Percentiles rank a stretch among this genome's conserved stretches.
These are phyloP conservation scores for Agriopis aurantiaria DNA, from an alignment of 2,888 invertebrate genomes.

Conservation along the genomic window DNA sequence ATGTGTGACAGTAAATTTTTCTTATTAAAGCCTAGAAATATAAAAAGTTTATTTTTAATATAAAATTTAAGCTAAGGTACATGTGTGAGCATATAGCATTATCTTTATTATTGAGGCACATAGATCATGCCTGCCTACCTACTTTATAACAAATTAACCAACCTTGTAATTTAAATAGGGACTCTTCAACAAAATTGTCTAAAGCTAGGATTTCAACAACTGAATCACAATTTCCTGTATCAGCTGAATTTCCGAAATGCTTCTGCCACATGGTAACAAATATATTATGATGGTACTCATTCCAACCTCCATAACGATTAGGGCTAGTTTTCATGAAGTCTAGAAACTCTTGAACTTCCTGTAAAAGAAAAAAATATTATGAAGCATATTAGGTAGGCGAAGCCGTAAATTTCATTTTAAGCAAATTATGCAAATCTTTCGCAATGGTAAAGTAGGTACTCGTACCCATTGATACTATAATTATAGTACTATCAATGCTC, in stretches of 20 bases:
- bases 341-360: slow-evolving; percentile 86
- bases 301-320: slow-evolving; percentile 86
- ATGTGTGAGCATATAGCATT: too few relatives aligned
- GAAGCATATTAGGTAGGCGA: too few relatives aligned
- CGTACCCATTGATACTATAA: too few relatives aligned
- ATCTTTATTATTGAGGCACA: too few relatives aligned
- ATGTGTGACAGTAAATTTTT: slow-evolving; percentile 52
- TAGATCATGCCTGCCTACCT: too few relatives aligned
- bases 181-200: slow-evolving; percentile 57
- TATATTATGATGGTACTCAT: slow-evolving; percentile 83
- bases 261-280: slow-evolving; percentile 80
- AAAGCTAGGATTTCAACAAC: slow-evolving; percentile 32
- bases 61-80: background rate
- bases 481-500: too few relatives aligned
- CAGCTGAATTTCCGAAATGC: slow-evolving; percentile 49
- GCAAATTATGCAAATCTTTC: too few relatives aligned
- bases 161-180: slow-evolving; percentile 66
- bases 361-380: slow-evolving; percentile 1
- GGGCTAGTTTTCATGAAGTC: slow-evolving; percentile 79
- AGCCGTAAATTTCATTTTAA: too few relatives aligned
- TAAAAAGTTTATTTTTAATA: background rate
- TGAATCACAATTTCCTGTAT: background rate
- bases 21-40: slow-evolving; percentile 21
- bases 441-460: too few relatives aligned
- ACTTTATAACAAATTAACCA: background rate